Evolutionary conservation across 1,140 invertebrate species (phyloP), one percentile per base, ranked within the genome.

Genomic region (Lepidostoma basale): DNA sequence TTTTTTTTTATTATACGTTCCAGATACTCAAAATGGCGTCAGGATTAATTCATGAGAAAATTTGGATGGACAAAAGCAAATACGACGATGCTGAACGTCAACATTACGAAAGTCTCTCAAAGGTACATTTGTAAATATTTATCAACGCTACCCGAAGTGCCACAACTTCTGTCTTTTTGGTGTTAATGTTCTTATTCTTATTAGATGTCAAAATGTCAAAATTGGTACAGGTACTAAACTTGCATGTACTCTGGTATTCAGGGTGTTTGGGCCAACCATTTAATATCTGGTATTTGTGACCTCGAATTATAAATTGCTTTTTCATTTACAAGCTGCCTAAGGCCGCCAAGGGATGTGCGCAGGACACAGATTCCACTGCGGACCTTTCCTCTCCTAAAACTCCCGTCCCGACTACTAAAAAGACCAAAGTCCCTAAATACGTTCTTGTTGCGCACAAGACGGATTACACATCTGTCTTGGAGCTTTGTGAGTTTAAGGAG

Each of bases 61-160:
- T 68, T 52, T 72, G 70, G 70, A 40, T 30, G 28, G 47, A 68
- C 26, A 68, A 62, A 36, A 33, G 54, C 56, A 49, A 45, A 16
- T 68, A 66, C 47, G 85, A 85, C 74, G 86, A 88, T 76, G 88
- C 88, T 39, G 88, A 90, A 77, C 78, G 79, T 52, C 74, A 81
- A 30, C 88, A 87, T 72, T 85, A 86, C 75, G 85, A 87, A 78
- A 81, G 81, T 10, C 73, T 85, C 33, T 81, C 83, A 44, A 87
- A 88, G 81, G 86, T 86, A 77, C 68, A 73, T 25, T 44, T 52
- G 52, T 33, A 52, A 10, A 9, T n/a, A n/a, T n/a, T n/a, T n/a
- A n/a, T n/a, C n/a, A n/a, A n/a, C n/a, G n/a, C n/a, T n/a, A n/a
- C n/a, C n/a, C n/a, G n/a, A n/a, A n/a, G n/a, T n/a, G n/a, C n/a